Percentiles rank a stretch among this genome's conserved stretches.
phyloP scores from a whole-genome alignment of 2,113 vertebrate genomes.

The Cyprinus carpio region DNA sequence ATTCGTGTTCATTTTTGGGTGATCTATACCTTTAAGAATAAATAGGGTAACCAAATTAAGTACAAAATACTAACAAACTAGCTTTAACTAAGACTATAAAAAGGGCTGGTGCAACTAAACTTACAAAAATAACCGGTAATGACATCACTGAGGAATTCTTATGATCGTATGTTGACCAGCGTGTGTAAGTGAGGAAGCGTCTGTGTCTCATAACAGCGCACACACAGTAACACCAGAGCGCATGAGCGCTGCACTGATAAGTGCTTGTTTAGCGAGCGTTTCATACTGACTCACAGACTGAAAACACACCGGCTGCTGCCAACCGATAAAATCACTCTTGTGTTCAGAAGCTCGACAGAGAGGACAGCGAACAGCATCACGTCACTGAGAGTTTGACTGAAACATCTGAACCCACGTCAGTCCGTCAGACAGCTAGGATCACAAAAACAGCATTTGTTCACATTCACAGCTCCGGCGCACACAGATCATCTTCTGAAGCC shows the following conservation, averaged over 20 bases:
- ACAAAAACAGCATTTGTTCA: not conserved
- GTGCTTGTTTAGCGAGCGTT: not conserved
- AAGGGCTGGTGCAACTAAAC: not conserved
- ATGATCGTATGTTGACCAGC: no score
- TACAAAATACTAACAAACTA: not conserved
- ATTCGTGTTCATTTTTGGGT: no score
- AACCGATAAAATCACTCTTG: slow-evolving; percentile 6
- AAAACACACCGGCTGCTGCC: not conserved
- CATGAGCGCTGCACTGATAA: not conserved
- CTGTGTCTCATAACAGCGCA: not conserved
- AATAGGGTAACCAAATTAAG: not conserved
- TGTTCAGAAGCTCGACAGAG: not conserved
- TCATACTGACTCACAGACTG: not conserved
- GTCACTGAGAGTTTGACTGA: not conserved
- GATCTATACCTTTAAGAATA: not conserved
- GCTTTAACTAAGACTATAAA: not conserved
- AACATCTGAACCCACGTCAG: not conserved
- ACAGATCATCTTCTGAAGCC: not conserved
- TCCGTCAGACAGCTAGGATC: not conserved
- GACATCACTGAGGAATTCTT: not conserved
- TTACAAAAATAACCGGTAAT: not conserved
- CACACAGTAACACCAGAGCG: not conserved
- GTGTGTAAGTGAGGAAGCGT: not conserved
- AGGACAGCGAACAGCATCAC: not conserved
- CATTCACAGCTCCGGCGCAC: not conserved